Base-by-base conservation (phyloP, 2,888 invertebrate genomes). In the Epinotia demarniana region DNA sequence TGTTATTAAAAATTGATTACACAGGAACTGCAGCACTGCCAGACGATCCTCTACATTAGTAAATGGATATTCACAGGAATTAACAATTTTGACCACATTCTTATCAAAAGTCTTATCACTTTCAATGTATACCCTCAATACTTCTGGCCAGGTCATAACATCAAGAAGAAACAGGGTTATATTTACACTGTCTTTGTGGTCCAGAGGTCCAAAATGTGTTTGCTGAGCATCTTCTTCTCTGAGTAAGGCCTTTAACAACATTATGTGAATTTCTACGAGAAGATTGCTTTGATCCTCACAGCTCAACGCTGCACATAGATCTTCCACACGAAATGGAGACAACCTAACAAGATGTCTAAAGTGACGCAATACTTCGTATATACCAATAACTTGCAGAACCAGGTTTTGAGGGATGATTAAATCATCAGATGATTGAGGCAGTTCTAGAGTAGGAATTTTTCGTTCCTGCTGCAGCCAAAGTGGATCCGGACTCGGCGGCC, bases 101-200 rank as follows among this genome's bases (percentile, higher is more conserved):
- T 96, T 95, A 92, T 97, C 97, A 90, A 97, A 98, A 75, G 94
- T 93, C 85, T 95, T 96, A 91, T 98, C 99, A 95, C 98, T 98
- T 90, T 99, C 98, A 33, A 99, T 96, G 92, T 98, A 99, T 67
- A 97, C 95, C 79, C 98, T 95, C 78, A 99, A 92, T 67, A 98
- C 96, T 94, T 99, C 99, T 60, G 99, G 98, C 98, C 99, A 99
- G 68, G 99, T 99, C 94, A 99, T 96, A 72, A 97, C 95, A 94
- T 99, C 99, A 84, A 99, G 96, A 84, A 99, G 96, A 94, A 97
- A 99, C 73, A 99, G 94, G 81, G 97, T 96, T 79, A 99, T 97
- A 90, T 99, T 99, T 39, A 99, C 97, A 89, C 99, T 98, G 92
- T 99, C 99, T 94, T 99, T 99, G 86, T 98, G 98, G 94, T 99